A percentile compares a stretch with the other conserved stretches of the same genome.
Conservation (phyloP, 2,888 invertebrate species). For the Eretmocerus hayati region DNA sequence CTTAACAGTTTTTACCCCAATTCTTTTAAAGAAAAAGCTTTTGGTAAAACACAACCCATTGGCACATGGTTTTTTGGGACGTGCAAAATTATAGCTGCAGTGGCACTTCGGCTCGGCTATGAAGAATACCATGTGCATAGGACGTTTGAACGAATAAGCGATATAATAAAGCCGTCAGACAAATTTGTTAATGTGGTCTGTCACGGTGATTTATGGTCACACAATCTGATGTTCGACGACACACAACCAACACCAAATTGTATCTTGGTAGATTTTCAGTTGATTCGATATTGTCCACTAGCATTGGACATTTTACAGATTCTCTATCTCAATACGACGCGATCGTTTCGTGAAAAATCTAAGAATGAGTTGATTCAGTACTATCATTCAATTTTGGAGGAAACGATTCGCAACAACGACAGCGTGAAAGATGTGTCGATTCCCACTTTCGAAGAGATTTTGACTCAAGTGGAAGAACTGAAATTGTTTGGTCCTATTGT, state of each 20-base stretch:
- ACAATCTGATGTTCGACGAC: constrained; percentile 55
- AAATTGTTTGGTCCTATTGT: background rate
- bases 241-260: constrained; percentile 47
- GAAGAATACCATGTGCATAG: constrained; percentile 11
- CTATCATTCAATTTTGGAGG: constrained; percentile 15
- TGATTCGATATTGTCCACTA: constrained; percentile 49
- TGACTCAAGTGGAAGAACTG: background rate
- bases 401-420: constrained; percentile 16
- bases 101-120: constrained; percentile 26
- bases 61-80: constrained; percentile 14
- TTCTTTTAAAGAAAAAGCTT: background rate
- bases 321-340: constrained; percentile 22
- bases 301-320: constrained; percentile 22
- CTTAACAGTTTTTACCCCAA: background rate
- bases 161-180: constrained; percentile 16
- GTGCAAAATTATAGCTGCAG: background rate
- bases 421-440: background rate
- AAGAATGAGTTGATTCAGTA: constrained; percentile 22
- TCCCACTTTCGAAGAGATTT: background rate
- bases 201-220: constrained; percentile 60
- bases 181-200: constrained; percentile 47
- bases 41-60: constrained; percentile 2
- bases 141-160: constrained; percentile 11
- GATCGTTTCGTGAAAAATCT: constrained; percentile 15
- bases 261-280: constrained; percentile 64